phyloP scores from a whole-genome alignment of 1,140 invertebrate genomes.

The Drosophila azteca region DNA sequence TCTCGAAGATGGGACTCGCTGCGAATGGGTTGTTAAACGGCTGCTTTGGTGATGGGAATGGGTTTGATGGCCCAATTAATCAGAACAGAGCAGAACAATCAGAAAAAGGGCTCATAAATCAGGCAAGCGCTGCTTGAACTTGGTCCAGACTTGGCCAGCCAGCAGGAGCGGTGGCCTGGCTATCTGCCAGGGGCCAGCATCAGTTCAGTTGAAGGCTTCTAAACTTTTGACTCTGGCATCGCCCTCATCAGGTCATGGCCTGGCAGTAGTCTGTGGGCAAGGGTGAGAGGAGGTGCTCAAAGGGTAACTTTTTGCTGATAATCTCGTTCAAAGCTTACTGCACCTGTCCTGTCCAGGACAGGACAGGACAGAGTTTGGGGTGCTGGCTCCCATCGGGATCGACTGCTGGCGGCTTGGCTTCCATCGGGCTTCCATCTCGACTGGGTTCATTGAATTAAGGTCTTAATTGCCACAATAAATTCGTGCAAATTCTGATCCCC shows the following conservation, averaged over 20 bases:
- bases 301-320: constrained; percentile 35
- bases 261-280: neutral
- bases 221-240: constrained; percentile 37
- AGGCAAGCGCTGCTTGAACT: constrained; percentile 39
- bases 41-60: constrained; percentile 9
- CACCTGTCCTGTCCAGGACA: constrained; percentile 33
- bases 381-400: neutral
- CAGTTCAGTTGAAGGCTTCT: constrained; percentile 12
- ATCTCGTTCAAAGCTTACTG: constrained; percentile 34
- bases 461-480: constrained; percentile 79
- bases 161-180: neutral
- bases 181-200: constrained; percentile 39
- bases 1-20: neutral
- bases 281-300: neutral
- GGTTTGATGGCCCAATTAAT: constrained; percentile 62
- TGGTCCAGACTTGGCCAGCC: neutral
- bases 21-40: constrained; percentile 37
- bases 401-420: neutral
- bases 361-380: too few relatives aligned
- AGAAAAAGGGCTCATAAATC: constrained; percentile 55
- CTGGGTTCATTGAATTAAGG: constrained; percentile 70
- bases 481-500: constrained; percentile 60
- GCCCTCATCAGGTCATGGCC: constrained; percentile 27
- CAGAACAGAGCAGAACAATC: constrained; percentile 17
- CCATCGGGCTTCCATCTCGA: constrained; percentile 1